Evolutionary conservation across 2,113 vertebrate species (phyloP).

Genomic region (Corythornis madagascariensis): DNA sequence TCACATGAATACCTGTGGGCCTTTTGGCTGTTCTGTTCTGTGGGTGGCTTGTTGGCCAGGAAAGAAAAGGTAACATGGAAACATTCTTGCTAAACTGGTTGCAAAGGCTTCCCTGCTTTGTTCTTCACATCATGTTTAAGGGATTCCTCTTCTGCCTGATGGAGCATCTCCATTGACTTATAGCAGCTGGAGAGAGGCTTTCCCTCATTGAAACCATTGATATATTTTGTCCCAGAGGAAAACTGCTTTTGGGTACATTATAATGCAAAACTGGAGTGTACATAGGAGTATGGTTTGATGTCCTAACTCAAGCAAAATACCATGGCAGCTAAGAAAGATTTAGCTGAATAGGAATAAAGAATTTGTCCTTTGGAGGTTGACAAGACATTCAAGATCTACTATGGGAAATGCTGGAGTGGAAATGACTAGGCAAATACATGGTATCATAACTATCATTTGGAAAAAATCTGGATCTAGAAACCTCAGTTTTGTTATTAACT

Average conservation of each 20-base stretch:
- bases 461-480: neutral
- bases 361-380: neutral
- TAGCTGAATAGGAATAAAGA: neutral
- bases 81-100: neutral
- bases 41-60: neutral
- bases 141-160: neutral
- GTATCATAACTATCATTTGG: neutral
- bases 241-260: neutral
- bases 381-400: neutral
- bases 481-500: neutral
- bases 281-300: neutral
- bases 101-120: neutral
- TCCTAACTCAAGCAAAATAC: slow-evolving; percentile 18
- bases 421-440: neutral
- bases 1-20: neutral
- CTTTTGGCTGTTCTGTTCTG: neutral
- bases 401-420: neutral
- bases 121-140: neutral
- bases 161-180: slow-evolving; percentile 37
- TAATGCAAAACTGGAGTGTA: neutral
- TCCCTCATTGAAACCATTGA: slow-evolving; percentile 23
- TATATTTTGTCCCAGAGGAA: slow-evolving; percentile 26
- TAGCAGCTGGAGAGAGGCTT: neutral
- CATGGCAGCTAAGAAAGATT: neutral
- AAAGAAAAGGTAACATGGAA: neutral